Evolutionary conservation across 2,888 invertebrate genomes (phyloP).

Genomic region (Lochmaea capreae): DNA sequence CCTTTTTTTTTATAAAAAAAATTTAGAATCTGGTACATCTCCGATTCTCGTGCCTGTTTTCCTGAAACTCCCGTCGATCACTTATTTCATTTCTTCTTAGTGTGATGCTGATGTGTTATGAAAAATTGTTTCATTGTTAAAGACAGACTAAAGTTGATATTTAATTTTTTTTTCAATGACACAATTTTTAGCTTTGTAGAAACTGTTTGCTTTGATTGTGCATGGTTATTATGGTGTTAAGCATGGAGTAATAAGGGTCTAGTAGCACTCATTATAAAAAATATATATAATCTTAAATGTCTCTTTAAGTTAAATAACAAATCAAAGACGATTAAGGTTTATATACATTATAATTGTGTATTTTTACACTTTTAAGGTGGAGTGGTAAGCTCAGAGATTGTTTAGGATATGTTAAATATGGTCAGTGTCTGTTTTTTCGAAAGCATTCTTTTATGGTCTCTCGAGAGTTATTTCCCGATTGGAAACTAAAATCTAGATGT

Average conservation of each 20-base stretch:
- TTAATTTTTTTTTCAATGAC: background rate
- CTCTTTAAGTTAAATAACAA: no score
- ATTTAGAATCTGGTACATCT: conserved; percentile 59
- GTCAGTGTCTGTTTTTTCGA: no score
- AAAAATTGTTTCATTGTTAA: conserved; percentile 6
- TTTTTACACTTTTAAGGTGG: no score
- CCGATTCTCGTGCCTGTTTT: conserved; percentile 46
- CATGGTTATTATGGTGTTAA: background rate
- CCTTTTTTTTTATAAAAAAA: conserved; percentile 48
- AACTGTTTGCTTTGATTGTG: background rate
- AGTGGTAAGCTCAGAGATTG: no score
- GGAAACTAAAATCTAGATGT: no score
- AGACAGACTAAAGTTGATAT: background rate
- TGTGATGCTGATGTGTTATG: conserved; percentile 11
- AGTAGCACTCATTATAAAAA: no score
- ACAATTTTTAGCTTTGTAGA: background rate
- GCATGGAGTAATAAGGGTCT: background rate
- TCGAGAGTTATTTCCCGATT: no score
- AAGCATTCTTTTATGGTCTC: no score
- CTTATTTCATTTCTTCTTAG: conserved; percentile 10
- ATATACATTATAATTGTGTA: no score
- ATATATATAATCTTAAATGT: background rate
- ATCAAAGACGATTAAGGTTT: no score
- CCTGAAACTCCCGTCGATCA: conserved; percentile 26
- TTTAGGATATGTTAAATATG: no score